Evolutionary conservation across 2,888 invertebrate genomes (phyloP).

Genomic region (Acrobasis suavella): DNA sequence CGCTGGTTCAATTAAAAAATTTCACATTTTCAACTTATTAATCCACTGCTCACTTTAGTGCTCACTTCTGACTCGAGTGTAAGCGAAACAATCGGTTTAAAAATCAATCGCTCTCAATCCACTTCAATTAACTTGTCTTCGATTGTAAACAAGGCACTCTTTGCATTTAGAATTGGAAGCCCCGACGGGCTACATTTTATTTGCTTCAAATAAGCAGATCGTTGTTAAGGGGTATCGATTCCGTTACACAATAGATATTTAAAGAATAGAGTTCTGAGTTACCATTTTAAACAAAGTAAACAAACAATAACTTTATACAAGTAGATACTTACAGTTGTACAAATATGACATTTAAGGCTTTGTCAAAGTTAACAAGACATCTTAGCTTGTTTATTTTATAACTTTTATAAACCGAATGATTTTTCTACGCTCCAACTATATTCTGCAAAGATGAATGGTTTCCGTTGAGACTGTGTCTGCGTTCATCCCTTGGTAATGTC

Average conservation of each 20-base stretch:
- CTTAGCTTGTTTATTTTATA: too few relatives aligned
- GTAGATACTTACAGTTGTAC: not conserved
- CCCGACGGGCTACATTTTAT: slow-evolving; percentile 34
- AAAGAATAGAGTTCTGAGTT: not conserved
- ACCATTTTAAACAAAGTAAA: not conserved
- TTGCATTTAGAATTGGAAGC: slow-evolving; percentile 36
- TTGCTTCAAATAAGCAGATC: slow-evolving; percentile 32
- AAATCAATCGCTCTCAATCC: slow-evolving; percentile 33
- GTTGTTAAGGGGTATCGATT: slow-evolving; percentile 26
- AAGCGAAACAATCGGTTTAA: slow-evolving; percentile 26
- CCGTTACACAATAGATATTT: not conserved
- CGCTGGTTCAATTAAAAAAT: too few relatives aligned
- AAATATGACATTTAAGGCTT: too few relatives aligned
- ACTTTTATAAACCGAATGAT: too few relatives aligned
- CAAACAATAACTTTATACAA: not conserved
- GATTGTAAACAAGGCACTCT: slow-evolving; percentile 37
- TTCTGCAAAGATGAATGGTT: too few relatives aligned
- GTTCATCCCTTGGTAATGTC: too few relatives aligned
- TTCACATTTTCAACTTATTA: too few relatives aligned
- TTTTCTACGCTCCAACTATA: too few relatives aligned
- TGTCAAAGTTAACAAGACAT: too few relatives aligned
- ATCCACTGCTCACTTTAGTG: not conserved
- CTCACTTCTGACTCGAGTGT: slow-evolving; percentile 2
- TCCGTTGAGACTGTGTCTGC: too few relatives aligned
- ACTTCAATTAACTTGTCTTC: slow-evolving; percentile 37